A percentile compares a stretch with the other conserved stretches of the same genome.
Evolutionary conservation across 2,888 invertebrate species (phyloP).

Genomic region (Crepidodera aurea): DNA sequence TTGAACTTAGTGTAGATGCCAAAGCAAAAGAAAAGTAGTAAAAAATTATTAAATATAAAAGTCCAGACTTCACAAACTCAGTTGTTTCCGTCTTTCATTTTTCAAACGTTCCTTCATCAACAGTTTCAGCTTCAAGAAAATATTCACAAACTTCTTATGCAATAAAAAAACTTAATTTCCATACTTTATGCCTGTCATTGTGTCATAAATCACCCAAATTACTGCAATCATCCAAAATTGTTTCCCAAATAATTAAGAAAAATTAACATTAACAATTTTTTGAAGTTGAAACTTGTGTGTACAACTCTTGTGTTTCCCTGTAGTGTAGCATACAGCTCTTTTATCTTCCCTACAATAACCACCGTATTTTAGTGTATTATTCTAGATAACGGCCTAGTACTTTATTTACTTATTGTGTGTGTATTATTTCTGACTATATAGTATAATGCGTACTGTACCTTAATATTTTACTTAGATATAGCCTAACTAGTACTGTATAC

Average conservation of each 20-base stretch:
- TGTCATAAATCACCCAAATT: too few relatives aligned
- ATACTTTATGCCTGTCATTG: neutral
- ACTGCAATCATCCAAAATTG: too few relatives aligned
- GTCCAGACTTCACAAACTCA: neutral
- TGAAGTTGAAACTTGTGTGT: neutral
- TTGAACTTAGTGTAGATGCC: too few relatives aligned
- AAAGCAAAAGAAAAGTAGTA: too few relatives aligned
- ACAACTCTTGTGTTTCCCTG: slow-evolving; percentile 8
- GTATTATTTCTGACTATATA: slow-evolving; percentile 5
- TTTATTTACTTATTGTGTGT: slow-evolving; percentile 20
- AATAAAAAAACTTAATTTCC: neutral
- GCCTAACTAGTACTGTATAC: slow-evolving; percentile 57
- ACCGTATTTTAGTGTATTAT: slow-evolving; percentile 32
- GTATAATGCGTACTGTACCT: slow-evolving; percentile 25
- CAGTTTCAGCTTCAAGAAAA: slow-evolving; percentile 3
- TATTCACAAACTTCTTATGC: neutral
- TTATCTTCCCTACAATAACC: slow-evolving; percentile 28
- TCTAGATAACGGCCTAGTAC: slow-evolving; percentile 29
- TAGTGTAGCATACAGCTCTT: slow-evolving; percentile 27
- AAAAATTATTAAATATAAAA: too few relatives aligned
- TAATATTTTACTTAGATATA: slow-evolving; percentile 38
- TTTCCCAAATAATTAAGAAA: too few relatives aligned
- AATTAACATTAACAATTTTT: too few relatives aligned
- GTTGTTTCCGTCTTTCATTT: slow-evolving; percentile 7
- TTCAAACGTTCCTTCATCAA: neutral